A percentile compares a stretch with the other conserved stretches of the same genome.
Conservation (phyloP, 2,888 invertebrate genomes). For the Drosophila greeni region DNA sequence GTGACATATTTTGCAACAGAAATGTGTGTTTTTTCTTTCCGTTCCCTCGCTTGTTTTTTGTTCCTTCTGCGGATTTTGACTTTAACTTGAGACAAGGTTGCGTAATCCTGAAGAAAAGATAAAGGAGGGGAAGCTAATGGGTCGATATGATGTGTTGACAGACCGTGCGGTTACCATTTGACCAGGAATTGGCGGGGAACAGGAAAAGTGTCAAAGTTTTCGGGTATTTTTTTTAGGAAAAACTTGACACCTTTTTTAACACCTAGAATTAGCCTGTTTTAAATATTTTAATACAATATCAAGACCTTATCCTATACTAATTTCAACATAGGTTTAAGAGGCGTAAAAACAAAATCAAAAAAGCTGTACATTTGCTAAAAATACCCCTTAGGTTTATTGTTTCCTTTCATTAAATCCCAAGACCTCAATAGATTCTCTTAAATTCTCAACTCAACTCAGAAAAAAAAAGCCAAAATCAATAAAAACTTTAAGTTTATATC, state of each 20-base stretch:
- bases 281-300: not conserved
- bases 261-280: not conserved
- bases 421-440: not conserved
- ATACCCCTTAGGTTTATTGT: not conserved
- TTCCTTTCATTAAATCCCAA: not conserved
- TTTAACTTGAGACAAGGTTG: slow-evolving; percentile 32
- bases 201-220: not conserved
- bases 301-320: not conserved
- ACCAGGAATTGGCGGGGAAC: not conserved
- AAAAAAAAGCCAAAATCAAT: slow-evolving; percentile 28
- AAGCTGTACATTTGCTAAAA: too few relatives aligned
- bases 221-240: not conserved
- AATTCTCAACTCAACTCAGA: not conserved
- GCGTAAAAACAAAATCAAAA: not conserved
- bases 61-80: slow-evolving; percentile 17
- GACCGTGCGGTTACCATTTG: slow-evolving; percentile 20
- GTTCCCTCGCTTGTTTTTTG: slow-evolving; percentile 1
- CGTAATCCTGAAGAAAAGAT: slow-evolving; percentile 6
- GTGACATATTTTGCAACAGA: slow-evolving; percentile 67
- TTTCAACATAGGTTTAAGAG: too few relatives aligned
- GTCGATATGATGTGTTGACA: slow-evolving; percentile 37
- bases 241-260: too few relatives aligned
- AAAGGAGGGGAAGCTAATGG: slow-evolving; percentile 10
- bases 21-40: slow-evolving; percentile 31
- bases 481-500: slow-evolving; percentile 14